phyloP scores from a whole-genome alignment of 92 coral and sea anemone genomes.

The Actinostola sp. region DNA sequence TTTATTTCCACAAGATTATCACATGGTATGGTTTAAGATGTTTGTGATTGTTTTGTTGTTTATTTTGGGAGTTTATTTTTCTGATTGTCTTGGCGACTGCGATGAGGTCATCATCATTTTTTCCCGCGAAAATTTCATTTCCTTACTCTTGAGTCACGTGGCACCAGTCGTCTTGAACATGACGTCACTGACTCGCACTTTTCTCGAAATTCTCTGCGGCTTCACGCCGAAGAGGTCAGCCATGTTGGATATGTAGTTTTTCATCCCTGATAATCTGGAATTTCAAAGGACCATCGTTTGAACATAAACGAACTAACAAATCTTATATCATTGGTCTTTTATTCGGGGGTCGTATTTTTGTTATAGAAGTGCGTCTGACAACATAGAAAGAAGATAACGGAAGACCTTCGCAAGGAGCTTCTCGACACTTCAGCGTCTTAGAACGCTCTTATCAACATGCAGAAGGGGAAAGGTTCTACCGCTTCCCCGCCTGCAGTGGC shows the following conservation, averaged over 20 bases:
- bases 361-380: slow-evolving; percentile 36
- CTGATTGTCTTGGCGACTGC: neutral
- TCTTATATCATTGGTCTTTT: slow-evolving; percentile 40
- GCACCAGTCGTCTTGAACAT: slow-evolving; percentile 67
- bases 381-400: slow-evolving; percentile 78
- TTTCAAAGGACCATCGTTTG: slow-evolving; percentile 66
- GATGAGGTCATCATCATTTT: slow-evolving; percentile 40
- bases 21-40: too few relatives aligned
- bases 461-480: slow-evolving; percentile 88
- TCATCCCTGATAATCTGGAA: slow-evolving; percentile 82
- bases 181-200: slow-evolving; percentile 86
- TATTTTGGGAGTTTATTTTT: neutral
- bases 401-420: slow-evolving; percentile 95
- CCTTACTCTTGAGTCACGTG: slow-evolving; percentile 77
- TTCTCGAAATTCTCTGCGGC: slow-evolving; percentile 93
- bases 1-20: too few relatives aligned
- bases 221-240: slow-evolving; percentile 95
- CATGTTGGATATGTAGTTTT: slow-evolving; percentile 84
- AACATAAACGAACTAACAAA: slow-evolving; percentile 40
- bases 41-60: neutral
- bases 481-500: slow-evolving; percentile 75
- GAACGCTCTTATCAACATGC: slow-evolving; percentile 89
- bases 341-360: slow-evolving; percentile 45
- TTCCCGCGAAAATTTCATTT: slow-evolving; percentile 87
- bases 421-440: slow-evolving; percentile 81